A percentile compares a stretch with the other conserved stretches of the same genome.
Evolutionary conservation across 1,140 invertebrate species (phyloP).

Genomic region (Cyclargus thomasi): DNA sequence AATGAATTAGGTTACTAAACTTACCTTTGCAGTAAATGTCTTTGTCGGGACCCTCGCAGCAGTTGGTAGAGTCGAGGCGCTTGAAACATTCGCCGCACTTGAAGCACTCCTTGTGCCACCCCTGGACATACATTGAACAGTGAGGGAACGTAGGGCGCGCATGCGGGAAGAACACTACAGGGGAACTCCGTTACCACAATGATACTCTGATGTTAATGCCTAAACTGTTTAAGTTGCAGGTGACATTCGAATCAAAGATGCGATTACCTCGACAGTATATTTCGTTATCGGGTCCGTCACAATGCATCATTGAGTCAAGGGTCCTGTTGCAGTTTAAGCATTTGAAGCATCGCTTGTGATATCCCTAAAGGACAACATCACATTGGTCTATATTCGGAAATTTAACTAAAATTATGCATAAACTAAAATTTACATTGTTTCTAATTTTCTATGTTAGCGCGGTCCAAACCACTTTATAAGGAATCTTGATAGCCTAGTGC

Average conservation of each 20-base stretch:
- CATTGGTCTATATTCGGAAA: neutral
- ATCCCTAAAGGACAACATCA: conserved; percentile 78
- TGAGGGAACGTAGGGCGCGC: conserved; percentile 39
- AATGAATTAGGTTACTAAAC: conserved; percentile 78
- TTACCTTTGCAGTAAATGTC: conserved; percentile 98
- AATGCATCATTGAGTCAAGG: conserved; percentile 94
- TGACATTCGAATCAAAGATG: conserved; percentile 27
- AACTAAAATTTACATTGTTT: too few species aligned
- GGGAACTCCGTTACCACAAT: conserved; percentile 54
- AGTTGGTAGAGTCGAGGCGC: conserved; percentile 96
- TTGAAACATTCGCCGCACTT: conserved; percentile 95
- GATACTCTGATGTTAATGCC: conserved; percentile 45
- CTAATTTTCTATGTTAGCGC: neutral
- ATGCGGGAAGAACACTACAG: conserved; percentile 44
- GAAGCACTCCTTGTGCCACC: conserved; percentile 96
- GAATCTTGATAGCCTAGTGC: too few species aligned
- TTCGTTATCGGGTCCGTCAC: conserved; percentile 93
- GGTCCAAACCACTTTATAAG: neutral
- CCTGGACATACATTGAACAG: conserved; percentile 75
- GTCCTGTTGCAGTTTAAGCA: conserved; percentile 92
- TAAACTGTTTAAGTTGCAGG: conserved; percentile 28
- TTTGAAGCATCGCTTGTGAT: conserved; percentile 94
- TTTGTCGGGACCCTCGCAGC: conserved; percentile 95
- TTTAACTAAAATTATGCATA: neutral
- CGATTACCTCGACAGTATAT: conserved; percentile 94